phyloP scores from a whole-genome alignment of 2,113 vertebrate genomes.

The Varanus komodoensis region DNA sequence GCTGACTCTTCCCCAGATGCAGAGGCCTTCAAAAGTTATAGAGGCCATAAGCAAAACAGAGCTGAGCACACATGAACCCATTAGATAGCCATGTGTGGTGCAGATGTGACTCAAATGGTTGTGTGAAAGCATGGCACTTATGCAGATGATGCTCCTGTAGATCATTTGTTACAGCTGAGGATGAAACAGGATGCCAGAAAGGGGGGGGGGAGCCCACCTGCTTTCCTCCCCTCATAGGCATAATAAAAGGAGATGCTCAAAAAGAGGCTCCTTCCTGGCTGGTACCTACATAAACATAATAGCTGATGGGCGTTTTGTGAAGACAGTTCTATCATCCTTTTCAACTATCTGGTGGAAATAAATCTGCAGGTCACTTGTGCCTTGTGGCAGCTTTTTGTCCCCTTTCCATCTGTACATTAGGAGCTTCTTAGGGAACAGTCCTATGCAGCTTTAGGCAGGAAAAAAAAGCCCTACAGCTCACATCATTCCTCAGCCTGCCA shows the following conservation, averaged over 20 bases:
- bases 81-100: no score
- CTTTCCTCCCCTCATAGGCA: fast-evolving
- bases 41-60: no score
- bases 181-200: background rate
- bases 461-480: no score
- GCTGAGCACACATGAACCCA: background rate
- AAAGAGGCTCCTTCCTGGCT: background rate
- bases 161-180: background rate
- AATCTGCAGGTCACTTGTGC: background rate
- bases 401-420: background rate
- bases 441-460: no score
- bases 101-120: background rate
- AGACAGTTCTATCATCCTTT: background rate
- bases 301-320: background rate
- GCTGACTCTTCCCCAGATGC: background rate
- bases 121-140: background rate
- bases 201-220: no score
- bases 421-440: no score
- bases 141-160: background rate
- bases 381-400: background rate
- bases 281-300: background rate
- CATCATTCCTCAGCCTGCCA: no score
- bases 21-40: background rate
- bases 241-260: background rate
- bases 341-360: background rate